phyloP scores from a whole-genome alignment of 1,140 invertebrate species.

The Tetranychus cinnabarinus region DNA sequence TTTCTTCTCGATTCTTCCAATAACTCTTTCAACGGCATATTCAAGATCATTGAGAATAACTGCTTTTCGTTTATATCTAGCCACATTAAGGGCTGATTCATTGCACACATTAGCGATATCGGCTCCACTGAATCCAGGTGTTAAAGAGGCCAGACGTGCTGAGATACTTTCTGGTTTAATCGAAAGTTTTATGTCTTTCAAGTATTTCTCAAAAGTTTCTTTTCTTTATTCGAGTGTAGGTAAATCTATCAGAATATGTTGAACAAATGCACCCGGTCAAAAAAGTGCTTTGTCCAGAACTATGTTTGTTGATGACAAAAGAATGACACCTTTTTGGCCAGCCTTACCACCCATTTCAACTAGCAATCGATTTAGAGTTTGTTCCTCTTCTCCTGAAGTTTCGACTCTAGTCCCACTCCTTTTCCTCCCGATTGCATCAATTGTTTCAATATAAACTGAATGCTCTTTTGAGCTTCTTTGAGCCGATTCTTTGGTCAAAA shows the following conservation, averaged over 20 bases:
- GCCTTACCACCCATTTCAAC: slow-evolving; percentile 99
- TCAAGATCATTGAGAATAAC: slow-evolving; percentile 47
- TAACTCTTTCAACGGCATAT: slow-evolving; percentile 63
- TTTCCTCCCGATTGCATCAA: no score
- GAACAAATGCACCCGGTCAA: slow-evolving; percentile 80
- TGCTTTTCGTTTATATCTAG: slow-evolving; percentile 36
- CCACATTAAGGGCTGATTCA: slow-evolving; percentile 74
- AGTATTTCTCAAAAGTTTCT: slow-evolving; percentile 83
- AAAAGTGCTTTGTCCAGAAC: slow-evolving; percentile 20
- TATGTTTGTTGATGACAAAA: slow-evolving; percentile 88
- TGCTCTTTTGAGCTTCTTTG: no score
- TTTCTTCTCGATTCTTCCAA: slow-evolving; percentile 39
- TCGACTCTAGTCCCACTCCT: no score
- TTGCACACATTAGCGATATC: slow-evolving; percentile 87
- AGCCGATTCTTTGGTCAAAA: no score
- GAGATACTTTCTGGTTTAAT: slow-evolving; percentile 34
- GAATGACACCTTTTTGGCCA: slow-evolving; percentile 66
- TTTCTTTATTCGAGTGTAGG: slow-evolving; percentile 70
- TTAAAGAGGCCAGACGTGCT: slow-evolving; percentile 42
- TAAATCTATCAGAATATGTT: slow-evolving; percentile 52
- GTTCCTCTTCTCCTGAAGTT: slow-evolving; percentile 34
- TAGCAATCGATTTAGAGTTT: slow-evolving; percentile 86
- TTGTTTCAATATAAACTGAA: no score
- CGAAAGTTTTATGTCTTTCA: slow-evolving; percentile 54
- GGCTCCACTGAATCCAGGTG: slow-evolving; percentile 69